Conservation (phyloP, 2,797 vertebrate species). For the Spinibarbus caldwelli region DNA sequence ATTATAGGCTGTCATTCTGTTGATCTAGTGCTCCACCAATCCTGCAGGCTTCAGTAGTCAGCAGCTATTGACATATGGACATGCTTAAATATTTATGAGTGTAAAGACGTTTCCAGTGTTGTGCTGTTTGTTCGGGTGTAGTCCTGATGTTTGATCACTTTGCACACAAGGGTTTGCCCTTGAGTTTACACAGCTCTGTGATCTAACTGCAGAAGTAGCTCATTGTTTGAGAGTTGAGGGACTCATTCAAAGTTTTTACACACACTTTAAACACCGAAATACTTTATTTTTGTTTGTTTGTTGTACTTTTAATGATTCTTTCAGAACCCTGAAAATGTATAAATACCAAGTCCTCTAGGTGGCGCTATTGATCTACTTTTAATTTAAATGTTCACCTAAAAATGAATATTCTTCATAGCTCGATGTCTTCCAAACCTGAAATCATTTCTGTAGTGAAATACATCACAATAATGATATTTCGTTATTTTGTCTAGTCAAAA, state of each 20-base stretch:
- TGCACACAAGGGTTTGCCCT: neutral
- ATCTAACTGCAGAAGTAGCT: neutral
- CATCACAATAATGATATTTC: neutral
- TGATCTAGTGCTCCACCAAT: neutral
- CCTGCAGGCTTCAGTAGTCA: neutral
- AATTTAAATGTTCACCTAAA: neutral
- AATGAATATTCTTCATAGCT: neutral
- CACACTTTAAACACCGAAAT: neutral
- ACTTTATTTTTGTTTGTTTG: neutral
- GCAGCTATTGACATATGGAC: neutral
- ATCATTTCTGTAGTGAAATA: neutral
- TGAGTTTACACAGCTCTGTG: neutral
- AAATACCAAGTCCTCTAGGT: neutral
- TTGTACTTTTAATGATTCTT: neutral
- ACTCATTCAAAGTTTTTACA: neutral
- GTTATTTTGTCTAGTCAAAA: no score
- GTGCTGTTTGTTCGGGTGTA: neutral
- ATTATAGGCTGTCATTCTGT: neutral
- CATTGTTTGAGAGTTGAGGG: neutral
- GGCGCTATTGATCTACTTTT: neutral
- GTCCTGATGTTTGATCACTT: slow-evolving; percentile 3
- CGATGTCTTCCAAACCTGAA: neutral
- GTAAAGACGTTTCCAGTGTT: neutral
- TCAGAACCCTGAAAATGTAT: neutral
- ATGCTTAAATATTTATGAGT: neutral